Conservation (phyloP, 1,140 invertebrate genomes). For the Drosophila murphyi region DNA sequence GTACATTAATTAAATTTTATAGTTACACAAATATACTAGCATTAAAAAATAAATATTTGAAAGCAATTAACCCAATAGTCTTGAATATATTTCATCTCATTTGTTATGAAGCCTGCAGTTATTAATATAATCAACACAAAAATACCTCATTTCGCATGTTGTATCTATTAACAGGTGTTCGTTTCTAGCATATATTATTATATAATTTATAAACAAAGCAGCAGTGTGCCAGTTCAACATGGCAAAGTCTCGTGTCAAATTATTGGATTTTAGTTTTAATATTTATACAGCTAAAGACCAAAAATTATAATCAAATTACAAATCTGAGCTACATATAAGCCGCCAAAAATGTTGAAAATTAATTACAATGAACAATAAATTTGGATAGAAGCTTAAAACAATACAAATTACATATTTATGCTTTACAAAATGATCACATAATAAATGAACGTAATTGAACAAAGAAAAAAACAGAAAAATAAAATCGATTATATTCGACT, state of each 20-base stretch:
- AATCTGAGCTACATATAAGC: slow-evolving; percentile 74
- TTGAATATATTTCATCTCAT: background rate
- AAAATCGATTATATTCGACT: background rate
- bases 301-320: slow-evolving; percentile 53
- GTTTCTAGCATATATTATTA: background rate
- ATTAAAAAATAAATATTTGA: background rate
- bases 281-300: background rate
- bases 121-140: background rate
- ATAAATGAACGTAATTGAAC: slow-evolving; percentile 11
- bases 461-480: slow-evolving; percentile 3
- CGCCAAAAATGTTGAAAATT: slow-evolving; percentile 72
- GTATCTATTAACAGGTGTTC: slow-evolving; percentile 26
- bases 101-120: background rate
- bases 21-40: background rate
- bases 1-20: too few relatives aligned
- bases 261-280: slow-evolving; percentile 16
- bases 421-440: slow-evolving; percentile 10
- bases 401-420: slow-evolving; percentile 27
- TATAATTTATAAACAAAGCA: background rate
- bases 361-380: slow-evolving; percentile 70
- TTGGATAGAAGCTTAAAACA: slow-evolving; percentile 48
- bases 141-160: slow-evolving; percentile 5
- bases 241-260: slow-evolving; percentile 26
- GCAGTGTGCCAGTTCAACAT: background rate
- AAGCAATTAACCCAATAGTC: background rate